Base-by-base conservation (phyloP, 1,140 invertebrate species). In the Hydropsyche tenuis region DNA sequence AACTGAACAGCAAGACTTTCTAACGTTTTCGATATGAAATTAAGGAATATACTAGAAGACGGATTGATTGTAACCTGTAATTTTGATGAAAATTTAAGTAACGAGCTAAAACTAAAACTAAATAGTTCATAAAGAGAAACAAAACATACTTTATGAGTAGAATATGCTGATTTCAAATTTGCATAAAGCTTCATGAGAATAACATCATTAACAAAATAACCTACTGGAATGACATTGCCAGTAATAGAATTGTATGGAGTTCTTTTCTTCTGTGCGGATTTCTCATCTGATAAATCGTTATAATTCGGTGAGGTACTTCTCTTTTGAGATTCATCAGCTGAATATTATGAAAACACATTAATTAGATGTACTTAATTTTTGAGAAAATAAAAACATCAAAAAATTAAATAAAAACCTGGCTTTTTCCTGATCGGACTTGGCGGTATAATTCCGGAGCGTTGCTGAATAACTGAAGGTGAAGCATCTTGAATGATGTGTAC, bases 141-240 rank as follows among this genome's bases (percentile, higher is more conserved):
- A 23, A 16, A 70, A 48, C 14, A 77, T 79, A 91, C 90, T 84
- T 92, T 92, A 81, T 94, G 94, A 86, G 93, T 94, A 0, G 88
- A 88, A 82, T 93, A 92, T 4, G 93, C 90, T 73, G 89, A 89
- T 79, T 88, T 90, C 9, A 95, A 79, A 18, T 89, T 88, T 16
- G 93, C 92, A 80, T 92, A 91, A 18, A 95, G 83, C 79, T 91
- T 92, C 82, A 92, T 86, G 81, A 94, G 95, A 81, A 94, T 90
- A 0, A 91, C 89, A 16, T 88, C 85, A 63, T 87, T 88, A 43
- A 85, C 84, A 81, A 94, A 94, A 64, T 87, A 82, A 12, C 91
- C 91, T 22, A 88, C 83, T 3, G 85, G 80, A 37, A 75, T 82
- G 85, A 25, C 82, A 76, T 78, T 82, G 84, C 76, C 76, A 43